Base-by-base conservation (phyloP, 2,113 vertebrate species). In the Poeciliopsis turrubarensis region DNA sequence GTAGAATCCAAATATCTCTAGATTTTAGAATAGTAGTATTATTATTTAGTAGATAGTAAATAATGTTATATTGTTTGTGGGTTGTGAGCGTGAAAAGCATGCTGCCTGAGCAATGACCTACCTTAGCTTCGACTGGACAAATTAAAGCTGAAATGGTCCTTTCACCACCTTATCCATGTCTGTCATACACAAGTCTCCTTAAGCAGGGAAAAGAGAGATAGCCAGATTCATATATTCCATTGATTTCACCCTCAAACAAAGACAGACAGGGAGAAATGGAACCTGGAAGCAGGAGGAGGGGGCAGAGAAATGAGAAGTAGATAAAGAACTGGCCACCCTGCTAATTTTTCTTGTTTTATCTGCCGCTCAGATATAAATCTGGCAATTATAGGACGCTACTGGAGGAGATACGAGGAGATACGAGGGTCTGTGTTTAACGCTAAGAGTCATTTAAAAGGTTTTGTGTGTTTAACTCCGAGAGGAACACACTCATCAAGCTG, bases 141-240 rank as follows among this genome's bases (percentile, higher is more conserved):
- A 70, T 57, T 60, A 47, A 47, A 47, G 44, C 14, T 19, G 44
- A 47, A 47, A 47, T 47, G 19, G 44, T 13, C 60, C 78, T 79
- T 73, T 69, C 57, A 65, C 71, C 79, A 32, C 31, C 34, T 30
- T 68, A 80, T 80, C 57, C 47, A 9, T 73, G 66, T 70, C 65
- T 60, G 61, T 68, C 84, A 39, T 73, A 76, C 82, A 79, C 76
- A 78, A 70, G 79, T 88, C 78, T 85, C 68, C 72, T 81, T 54
- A 69, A 84, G 74, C 78, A 82, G 72, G 68, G 87, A 84, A 81
- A 66, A 70, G 89, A 91, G 84, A 88, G 90, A 92, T 92, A 85
- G 90, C 85, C 12, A 75, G 85, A 92, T 92, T 93, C 89, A 93
- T 92, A 92, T 76, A 73, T 61, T 19, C 13, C 81, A 93, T 93